Base-by-base conservation (phyloP, 2,113 vertebrate genomes). In the Pygoscelis antarcticus region DNA sequence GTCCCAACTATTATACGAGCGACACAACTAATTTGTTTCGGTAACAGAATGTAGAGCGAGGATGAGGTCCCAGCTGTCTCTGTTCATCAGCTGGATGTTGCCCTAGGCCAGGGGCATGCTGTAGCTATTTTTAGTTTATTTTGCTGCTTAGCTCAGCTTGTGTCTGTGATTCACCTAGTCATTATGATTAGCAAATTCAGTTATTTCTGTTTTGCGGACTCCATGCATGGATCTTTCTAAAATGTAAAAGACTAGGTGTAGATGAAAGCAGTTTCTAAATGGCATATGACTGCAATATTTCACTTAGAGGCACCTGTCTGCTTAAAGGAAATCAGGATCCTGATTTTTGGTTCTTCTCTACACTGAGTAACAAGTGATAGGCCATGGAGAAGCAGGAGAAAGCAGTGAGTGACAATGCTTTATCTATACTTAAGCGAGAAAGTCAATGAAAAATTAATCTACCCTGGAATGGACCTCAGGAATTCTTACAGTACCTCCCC, bases 51-150 rank as follows among this genome's bases (percentile, higher is more conserved):
- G 23, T 14, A 62, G 72, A 90, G 76, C 3, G 14, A 96, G 74
- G 84, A 84, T 95, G 84, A 94, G 66, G 51, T 87, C 65, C 85
- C 94, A 94, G 90, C 92, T 98, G 94, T 80, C 95, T 91, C 55
- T 65, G 34, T 69, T 94, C 87, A 97, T 95, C 93, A 95, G 66
- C 76, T 96, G 85, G 60, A 95, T 93, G 47, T 70, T 93, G 95
- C 95, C 91, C 66, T 38, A 96, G 83, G 96, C 90, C 81, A 92
- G 82, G 87, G 91, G 36, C 74, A 83, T 40, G 60, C 55, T 96
- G 81, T 80, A 96, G 62, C 91, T 97, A 97, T 93, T 96, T 97
- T 97, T 96, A 87, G 92, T 84, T 94, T 90, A 72, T 92, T 96
- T 86, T 94, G 44, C 44, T 94, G 72, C 47, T 94, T 82, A 83